A percentile compares a stretch with the other conserved stretches of the same genome.
These are phyloP conservation scores for Isurus oxyrinchus DNA, from an alignment of 2,113 vertebrate genomes.

Conservation along the genomic window DNA sequence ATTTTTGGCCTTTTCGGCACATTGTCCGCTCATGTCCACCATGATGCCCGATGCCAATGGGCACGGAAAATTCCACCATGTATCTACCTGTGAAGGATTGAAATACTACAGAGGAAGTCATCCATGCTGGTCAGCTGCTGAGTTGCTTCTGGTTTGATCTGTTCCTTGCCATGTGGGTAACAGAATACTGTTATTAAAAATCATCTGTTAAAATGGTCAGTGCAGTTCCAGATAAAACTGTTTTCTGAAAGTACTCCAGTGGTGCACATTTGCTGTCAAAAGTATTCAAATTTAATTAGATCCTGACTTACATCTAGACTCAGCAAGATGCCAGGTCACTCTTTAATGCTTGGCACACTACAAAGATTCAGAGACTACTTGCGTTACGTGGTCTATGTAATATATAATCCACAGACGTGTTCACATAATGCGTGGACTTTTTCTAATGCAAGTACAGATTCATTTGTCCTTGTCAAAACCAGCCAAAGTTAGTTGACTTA, in stretches of 20 bases:
- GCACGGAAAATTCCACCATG: too few species aligned
- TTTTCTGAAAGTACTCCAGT: background rate
- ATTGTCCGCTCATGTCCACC: too few species aligned
- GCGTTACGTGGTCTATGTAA: background rate
- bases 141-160: background rate
- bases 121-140: background rate
- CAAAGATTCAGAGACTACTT: background rate
- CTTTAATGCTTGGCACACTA: background rate
- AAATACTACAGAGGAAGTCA: background rate
- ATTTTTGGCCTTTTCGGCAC: too few species aligned
- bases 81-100: background rate
- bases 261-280: background rate
- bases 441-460: background rate
- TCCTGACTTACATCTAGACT: slow-evolving; percentile 8
- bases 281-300: background rate
- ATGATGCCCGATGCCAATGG: too few species aligned
- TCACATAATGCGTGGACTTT: background rate
- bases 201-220: background rate
- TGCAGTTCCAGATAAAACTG: background rate
- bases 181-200: background rate
- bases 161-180: background rate
- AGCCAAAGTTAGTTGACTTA: background rate
- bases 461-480: background rate
- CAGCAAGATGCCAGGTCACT: slow-evolving; percentile 24
- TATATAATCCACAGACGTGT: background rate